Evolutionary conservation across 2,888 invertebrate species (phyloP).

Genomic region (Itoplectis maculator): DNA sequence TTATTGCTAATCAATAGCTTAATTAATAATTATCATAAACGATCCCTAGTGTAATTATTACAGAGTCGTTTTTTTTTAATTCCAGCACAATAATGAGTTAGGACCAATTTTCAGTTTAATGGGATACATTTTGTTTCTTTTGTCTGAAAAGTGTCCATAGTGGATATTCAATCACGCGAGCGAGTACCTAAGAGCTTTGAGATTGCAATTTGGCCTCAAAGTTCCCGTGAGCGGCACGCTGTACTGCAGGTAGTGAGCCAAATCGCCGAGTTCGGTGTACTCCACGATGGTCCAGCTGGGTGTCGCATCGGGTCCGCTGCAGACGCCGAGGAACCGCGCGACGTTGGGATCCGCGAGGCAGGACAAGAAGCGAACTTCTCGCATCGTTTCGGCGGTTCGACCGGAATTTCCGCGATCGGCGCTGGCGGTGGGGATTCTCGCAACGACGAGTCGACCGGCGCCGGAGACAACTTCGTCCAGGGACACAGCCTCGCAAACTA

Average conservation of each 20-base stretch:
- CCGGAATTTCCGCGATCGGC: slow-evolving; percentile 83
- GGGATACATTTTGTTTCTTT: no score
- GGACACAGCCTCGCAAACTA: slow-evolving; percentile 86
- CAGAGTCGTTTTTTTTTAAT: no score
- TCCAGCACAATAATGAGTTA: no score
- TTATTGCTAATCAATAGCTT: no score
- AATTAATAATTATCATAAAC: no score
- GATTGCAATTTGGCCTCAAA: slow-evolving; percentile 81
- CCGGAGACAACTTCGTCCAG: slow-evolving; percentile 85
- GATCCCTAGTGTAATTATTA: no score
- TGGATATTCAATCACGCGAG: background rate
- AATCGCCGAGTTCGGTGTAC: slow-evolving; percentile 91
- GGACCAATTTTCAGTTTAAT: no score
- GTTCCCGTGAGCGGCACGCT: slow-evolving; percentile 82
- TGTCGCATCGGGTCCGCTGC: slow-evolving; percentile 85
- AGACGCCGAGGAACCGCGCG: slow-evolving; percentile 88
- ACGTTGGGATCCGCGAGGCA: slow-evolving; percentile 89
- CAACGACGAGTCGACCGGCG: slow-evolving; percentile 86
- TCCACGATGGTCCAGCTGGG: slow-evolving; percentile 90
- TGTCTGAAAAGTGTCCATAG: no score
- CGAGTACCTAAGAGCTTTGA: slow-evolving; percentile 82
- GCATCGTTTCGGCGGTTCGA: slow-evolving; percentile 84
- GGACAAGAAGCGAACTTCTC: slow-evolving; percentile 90
- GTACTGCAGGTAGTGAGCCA: slow-evolving; percentile 88
- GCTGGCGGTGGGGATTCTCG: slow-evolving; percentile 84